These are phyloP conservation scores for Micoletzkya japonica DNA, from an alignment of 2,888 invertebrate genomes.

Conservation along the genomic window DNA sequence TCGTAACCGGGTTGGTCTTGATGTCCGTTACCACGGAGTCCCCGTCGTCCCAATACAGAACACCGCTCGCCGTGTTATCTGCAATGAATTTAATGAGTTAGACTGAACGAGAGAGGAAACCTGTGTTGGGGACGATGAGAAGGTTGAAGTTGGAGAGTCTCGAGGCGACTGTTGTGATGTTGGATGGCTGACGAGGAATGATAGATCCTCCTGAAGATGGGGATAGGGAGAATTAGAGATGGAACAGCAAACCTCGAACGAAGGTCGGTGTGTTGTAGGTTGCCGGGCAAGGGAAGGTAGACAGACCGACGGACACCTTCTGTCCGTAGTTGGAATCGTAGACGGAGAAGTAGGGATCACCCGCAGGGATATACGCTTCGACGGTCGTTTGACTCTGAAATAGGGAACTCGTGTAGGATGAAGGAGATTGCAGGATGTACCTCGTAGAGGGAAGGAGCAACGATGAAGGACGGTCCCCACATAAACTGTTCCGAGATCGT, in stretches of 20 bases:
- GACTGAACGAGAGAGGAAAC: too few relatives aligned
- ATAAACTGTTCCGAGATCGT: constrained; percentile 50
- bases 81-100: neutral
- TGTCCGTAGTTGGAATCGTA: constrained; percentile 46
- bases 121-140: constrained; percentile 67
- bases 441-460: constrained; percentile 49
- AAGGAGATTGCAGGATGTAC: constrained; percentile 13
- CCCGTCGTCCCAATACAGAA: constrained; percentile 56
- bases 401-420: neutral
- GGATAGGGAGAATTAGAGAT: constrained; percentile 31
- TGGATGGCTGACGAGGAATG: constrained; percentile 67
- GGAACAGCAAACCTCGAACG: constrained; percentile 39
- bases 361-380: constrained; percentile 64
- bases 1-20: constrained; percentile 28
- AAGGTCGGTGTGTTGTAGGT: constrained; percentile 52
- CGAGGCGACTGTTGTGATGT: constrained; percentile 48
- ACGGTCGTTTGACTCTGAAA: constrained; percentile 41
- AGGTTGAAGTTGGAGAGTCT: constrained; percentile 75
- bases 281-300: constrained; percentile 45
- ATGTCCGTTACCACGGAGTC: constrained; percentile 46
- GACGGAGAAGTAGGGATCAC: constrained; percentile 61
- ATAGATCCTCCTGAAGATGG: constrained; percentile 69
- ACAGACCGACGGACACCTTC: constrained; percentile 39
- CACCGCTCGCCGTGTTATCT: constrained; percentile 34
- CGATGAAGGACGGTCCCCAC: constrained; percentile 55